Base-by-base conservation (phyloP, 2,797 vertebrate genomes). In the Ceryle rudis region DNA sequence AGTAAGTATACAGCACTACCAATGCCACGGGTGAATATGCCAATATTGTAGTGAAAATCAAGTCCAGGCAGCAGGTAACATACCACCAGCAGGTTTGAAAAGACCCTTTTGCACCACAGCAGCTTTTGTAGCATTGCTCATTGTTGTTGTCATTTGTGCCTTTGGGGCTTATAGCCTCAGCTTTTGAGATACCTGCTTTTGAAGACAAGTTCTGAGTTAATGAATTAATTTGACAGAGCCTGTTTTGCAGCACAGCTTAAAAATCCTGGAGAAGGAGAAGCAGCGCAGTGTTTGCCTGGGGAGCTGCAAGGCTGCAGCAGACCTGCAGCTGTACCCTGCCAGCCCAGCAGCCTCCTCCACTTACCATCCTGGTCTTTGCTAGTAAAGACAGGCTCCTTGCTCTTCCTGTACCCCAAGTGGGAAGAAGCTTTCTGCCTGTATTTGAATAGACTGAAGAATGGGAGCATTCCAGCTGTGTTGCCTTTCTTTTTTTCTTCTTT, bases 121-220 rank as follows among this genome's bases (percentile, higher is more conserved):
- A 22, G n/a, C 44, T 73, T 82, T 51, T 28, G n/a, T 16, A 60
- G 23, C 41, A 11, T 33, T 60, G 62, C 28, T 71, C 10, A 1
- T 37, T 62, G 55, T 20, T 75, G 28, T 79, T 70, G 29, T 15
- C 28, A 2, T n/a, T 57, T 49, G 47, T 62, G 57, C 66, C 44
- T 78, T 72, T 28, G 23, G 35, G 51, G 41, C n/a, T 5, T 0
- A 28, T 20, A n/a, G 33, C 65, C 33, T 79, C 0, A 0, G 25
- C 42, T 74, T 94, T 58, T 61, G 41, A 71, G 41, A 25, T 35
- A 6, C 3, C 31, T 8, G n/a, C 44, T 62, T 74, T 52, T 39
- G 31, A 49, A 78, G 54, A 54, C 9, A 41, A 37, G 6, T 66
- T 67, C 44, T 62, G 39, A 86, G 65, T 51, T 81, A 57, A 42